Conservation (phyloP, 1,140 invertebrate species). For the Stenopsyche tienmushanensis region DNA sequence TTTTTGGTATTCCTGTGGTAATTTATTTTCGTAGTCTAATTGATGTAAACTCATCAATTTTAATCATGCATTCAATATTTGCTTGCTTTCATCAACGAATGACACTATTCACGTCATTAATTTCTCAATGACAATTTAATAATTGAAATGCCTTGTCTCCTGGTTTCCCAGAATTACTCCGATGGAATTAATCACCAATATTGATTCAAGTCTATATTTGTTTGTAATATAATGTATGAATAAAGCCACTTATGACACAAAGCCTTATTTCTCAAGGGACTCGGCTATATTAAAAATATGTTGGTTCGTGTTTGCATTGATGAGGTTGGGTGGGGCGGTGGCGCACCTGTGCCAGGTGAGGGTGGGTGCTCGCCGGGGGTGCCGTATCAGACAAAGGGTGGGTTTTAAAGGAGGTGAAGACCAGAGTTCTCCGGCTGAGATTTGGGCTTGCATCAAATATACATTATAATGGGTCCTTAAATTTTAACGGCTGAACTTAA, state of each 20-base stretch:
- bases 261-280: constrained; percentile 17
- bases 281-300: constrained; percentile 12
- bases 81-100: too few relatives aligned
- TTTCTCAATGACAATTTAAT: too few relatives aligned
- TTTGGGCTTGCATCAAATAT: constrained; percentile 40
- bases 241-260: not conserved
- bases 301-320: constrained; percentile 16
- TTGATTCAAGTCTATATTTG: too few relatives aligned
- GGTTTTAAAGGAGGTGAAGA: not conserved
- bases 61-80: too few relatives aligned
- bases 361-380: not conserved
- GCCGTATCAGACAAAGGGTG: not conserved
- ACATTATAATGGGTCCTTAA: constrained; percentile 38
- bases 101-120: too few relatives aligned
- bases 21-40: too few relatives aligned
- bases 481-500: constrained; percentile 33
- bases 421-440: constrained; percentile 23
- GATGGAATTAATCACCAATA: too few relatives aligned
- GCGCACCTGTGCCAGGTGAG: constrained; percentile 14
- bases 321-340: constrained; percentile 9
- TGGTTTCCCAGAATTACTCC: too few relatives aligned
- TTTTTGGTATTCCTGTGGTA: too few relatives aligned
- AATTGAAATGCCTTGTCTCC: too few relatives aligned
- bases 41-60: too few relatives aligned
- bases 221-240: too few relatives aligned